A percentile compares a stretch with the other conserved stretches of the same genome.
Conservation (phyloP, 2,888 invertebrate species). For the Nomada hirtipes region DNA sequence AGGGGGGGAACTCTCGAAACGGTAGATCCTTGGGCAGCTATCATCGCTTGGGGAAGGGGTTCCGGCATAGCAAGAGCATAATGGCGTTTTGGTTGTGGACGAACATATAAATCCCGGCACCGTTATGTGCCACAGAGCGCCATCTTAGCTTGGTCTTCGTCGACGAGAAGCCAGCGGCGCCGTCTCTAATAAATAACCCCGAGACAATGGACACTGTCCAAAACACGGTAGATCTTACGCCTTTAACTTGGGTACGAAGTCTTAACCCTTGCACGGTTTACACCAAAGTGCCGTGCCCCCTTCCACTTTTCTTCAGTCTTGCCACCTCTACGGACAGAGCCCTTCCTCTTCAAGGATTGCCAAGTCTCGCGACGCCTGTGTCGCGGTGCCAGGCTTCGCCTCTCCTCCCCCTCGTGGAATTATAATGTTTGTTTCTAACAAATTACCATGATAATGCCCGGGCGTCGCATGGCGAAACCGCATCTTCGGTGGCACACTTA, state of each 20-base stretch:
- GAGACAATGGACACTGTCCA: slow-evolving; percentile 84
- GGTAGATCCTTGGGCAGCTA: slow-evolving; percentile 52
- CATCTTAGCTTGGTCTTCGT: slow-evolving; percentile 80
- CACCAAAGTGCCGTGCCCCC: slow-evolving; percentile 52
- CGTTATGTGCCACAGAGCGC: slow-evolving; percentile 71
- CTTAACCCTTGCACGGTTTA: slow-evolving; percentile 75
- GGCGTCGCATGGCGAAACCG: slow-evolving; percentile 77
- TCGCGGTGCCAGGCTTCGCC: slow-evolving; percentile 18
- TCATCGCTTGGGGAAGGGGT: slow-evolving; percentile 55
- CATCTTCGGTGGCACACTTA: slow-evolving; percentile 82
- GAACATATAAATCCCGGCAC: slow-evolving; percentile 71
- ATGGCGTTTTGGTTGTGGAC: slow-evolving; percentile 72
- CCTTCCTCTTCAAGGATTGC: slow-evolving; percentile 44
- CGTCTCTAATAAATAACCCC: slow-evolving; percentile 82
- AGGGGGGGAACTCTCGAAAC: slow-evolving; percentile 45
- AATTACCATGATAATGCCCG: slow-evolving; percentile 84
- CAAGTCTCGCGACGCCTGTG: slow-evolving; percentile 47
- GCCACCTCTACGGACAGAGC: slow-evolving; percentile 51
- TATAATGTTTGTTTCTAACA: slow-evolving; percentile 85
- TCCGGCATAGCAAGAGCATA: slow-evolving; percentile 65
- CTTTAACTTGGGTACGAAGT: slow-evolving; percentile 81
- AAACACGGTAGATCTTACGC: slow-evolving; percentile 83
- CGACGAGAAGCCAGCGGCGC: slow-evolving; percentile 65
- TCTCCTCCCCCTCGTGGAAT: slow-evolving; percentile 73
- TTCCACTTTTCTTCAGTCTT: slow-evolving; percentile 66